Base-by-base conservation (phyloP, 2,888 invertebrate genomes). In the Eupeodes latifasciatus region DNA sequence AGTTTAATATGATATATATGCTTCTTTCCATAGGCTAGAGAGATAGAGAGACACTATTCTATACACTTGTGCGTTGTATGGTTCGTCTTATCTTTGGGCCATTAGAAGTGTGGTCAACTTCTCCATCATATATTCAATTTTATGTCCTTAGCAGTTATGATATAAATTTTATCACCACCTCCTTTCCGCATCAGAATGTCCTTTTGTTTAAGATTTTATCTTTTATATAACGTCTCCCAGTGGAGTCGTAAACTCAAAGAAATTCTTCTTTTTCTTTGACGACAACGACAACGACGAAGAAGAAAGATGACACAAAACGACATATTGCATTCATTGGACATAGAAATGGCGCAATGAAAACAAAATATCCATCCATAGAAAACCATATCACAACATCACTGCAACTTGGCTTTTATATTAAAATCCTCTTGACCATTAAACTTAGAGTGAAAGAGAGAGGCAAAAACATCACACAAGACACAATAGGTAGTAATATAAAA, bases 241-340 rank as follows among this genome's bases (percentile, higher is more conserved):
- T 16, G 27, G 69, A 62, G 83, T 57, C 74, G 80, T 84, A 81
- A 81, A 84, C 36, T 62, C 44, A 11, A 67, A 67, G 40, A 71
- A 71, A 71, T 4, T 57, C 51, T n/a, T 36, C 27, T 40, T 40
- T 5, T 27, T 27, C 27, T 27, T 27, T 27, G 27, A 27, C 27
- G 27, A 27, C 27, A 27, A 27, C 27, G 27, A 27, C 27, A 2
- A 27, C 27, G 27, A 27, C 27, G 27, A 27, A 27, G 27, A 27
- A 27, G 11, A 19, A 53, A 51, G 69, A 49, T 55, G 59, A 64
- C 57, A 53, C 61, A 59, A 64, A 81, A 77, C 80, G 77, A 75
- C 88, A 88, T 88, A 85, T 88, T 88, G 88, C 88, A 88, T 81
- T 81, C 75, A 85, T 84, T 78, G 78, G 62, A 57, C 55, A 57